Evolutionary conservation across 2,888 invertebrate species (phyloP).

Genomic region (Stenodema calcarata): DNA sequence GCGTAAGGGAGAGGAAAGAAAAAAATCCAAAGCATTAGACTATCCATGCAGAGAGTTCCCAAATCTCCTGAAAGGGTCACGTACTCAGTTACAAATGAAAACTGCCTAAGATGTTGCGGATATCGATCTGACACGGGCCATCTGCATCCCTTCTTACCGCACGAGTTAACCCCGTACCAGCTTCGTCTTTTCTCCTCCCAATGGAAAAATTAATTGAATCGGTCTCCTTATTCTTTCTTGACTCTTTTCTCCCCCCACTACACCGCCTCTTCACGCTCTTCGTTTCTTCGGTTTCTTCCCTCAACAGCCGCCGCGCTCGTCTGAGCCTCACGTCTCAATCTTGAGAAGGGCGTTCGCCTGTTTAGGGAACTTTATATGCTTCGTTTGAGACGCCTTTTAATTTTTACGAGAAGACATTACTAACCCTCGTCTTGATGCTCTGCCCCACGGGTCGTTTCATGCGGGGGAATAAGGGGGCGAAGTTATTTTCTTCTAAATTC

Average conservation of each 20-base stretch:
- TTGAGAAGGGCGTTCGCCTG: slow-evolving; percentile 45
- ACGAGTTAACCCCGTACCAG: slow-evolving; percentile 54
- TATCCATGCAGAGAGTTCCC: slow-evolving; percentile 35
- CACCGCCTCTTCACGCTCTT: slow-evolving; percentile 36
- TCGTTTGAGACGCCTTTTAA: slow-evolving; percentile 56
- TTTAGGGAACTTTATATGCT: slow-evolving; percentile 54
- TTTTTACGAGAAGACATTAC: slow-evolving; percentile 56
- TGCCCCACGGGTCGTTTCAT: slow-evolving; percentile 7
- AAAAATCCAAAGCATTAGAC: slow-evolving; percentile 6
- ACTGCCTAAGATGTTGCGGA: slow-evolving; percentile 51
- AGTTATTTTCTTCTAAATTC: not conserved
- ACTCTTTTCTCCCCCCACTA: slow-evolving; percentile 38
- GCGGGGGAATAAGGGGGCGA: not conserved
- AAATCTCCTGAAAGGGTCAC: slow-evolving; percentile 47
- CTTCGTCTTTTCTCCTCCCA: slow-evolving; percentile 53
- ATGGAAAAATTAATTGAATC: slow-evolving; percentile 58
- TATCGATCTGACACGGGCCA: slow-evolving; percentile 53
- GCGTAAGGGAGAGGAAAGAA: not conserved
- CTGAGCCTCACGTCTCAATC: slow-evolving; percentile 48
- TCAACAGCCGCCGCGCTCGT: not conserved
- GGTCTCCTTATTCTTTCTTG: slow-evolving; percentile 56
- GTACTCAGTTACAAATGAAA: slow-evolving; percentile 51
- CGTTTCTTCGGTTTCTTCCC: slow-evolving; percentile 41
- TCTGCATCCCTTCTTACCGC: slow-evolving; percentile 56
- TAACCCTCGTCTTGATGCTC: slow-evolving; percentile 11